Base-by-base conservation (phyloP, 2,888 invertebrate genomes). In the Onchidella celtica region DNA sequence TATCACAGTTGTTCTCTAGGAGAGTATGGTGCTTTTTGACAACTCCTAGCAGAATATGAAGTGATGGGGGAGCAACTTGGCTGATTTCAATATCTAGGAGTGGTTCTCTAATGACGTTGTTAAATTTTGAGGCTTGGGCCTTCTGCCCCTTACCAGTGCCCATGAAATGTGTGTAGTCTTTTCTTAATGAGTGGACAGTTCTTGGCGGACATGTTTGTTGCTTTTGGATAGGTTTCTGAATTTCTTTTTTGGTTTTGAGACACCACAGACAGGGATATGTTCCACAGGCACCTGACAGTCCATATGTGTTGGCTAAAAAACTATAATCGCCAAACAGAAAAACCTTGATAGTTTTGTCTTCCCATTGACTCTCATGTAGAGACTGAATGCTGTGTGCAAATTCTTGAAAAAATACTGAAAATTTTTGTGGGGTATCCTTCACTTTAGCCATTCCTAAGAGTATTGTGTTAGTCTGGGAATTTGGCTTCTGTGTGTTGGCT, bases 1-100 rank as follows among this genome's bases (percentile, higher is more conserved):
- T 27, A 38, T 69, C 36, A 27, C 69, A 69, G 3, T 14, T 36
- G 11, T 34, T 21, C n/a, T 69, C 40, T 27, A 69, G n/a, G 9
- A 69, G 27, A 38, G n/a, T 40, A 27, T 69, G 36, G 38, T 69
- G 69, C 38, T 38, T 69, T n/a, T 69, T 69, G 11, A 69, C 69
- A 24, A 4, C 34, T 0, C 69, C 69, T 38, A 69, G 38, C 0
- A 69, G 38, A 9, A 69, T 69, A 38, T 38, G 69, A 9, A 38
- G 38, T 36, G 34, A 69, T 17, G 69, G 69, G 9, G 69, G 38
- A 17, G 69, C 38, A 4, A 38, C 40, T 9, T 38, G 40, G 69
- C 47, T 40, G 1, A 69, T 17, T 38, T 4, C 6, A 9, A 40
- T 38, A 14, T 36, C 11, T 4, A 69, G 27, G 3, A 69, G 11